Evolutionary conservation across 2,113 vertebrate genomes (phyloP), one percentile per base, ranked within the genome.

Genomic region (Crotophaga sulcirostris): DNA sequence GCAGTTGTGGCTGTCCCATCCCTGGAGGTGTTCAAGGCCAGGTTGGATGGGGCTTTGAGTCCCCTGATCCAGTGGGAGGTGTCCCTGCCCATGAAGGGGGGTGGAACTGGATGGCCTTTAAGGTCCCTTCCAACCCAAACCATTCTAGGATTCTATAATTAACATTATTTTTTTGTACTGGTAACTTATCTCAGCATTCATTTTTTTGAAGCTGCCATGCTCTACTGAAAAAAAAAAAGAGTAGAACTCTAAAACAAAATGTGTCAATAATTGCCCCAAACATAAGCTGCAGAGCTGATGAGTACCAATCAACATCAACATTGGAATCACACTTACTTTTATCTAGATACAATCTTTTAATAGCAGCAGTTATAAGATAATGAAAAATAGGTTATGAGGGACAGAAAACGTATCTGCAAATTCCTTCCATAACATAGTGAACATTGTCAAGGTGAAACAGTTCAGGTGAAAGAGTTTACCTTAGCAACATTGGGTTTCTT

Each of bases 401-500:
- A 49, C 21, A 79, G 12, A 69, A 88, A 72, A 59, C 1, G 0
- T 6, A 70, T 0, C 66, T 68, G 29, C 3, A 36, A 51, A 74
- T 45, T 52, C 29, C 5, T 74, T 18, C 25, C 34, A 4, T 2
- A 44, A 85, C 2, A 26, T 4, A 51, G 0, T 24, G 49, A 36
- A 72, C 8, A 15, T 2, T 21, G 16, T 1, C n/a, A 64, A 49
- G 31, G 28, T 36, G 54, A 69, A 56, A 68, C 8, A 83, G 14
- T 7, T 58, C 10, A 34, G 54, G 49, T 8, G 28, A 56, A 54
- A 8, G 1, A 25, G 8, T 3, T 95, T 95, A 99, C 99, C 98
- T 99, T 99, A 17, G 98, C 90, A 28, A 98, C 54, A 49, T 98
- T 98, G 4, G 98, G 97, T 95, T 97, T 99, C 98, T 98, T 98